Conservation (phyloP, 2,797 vertebrate genomes). For the Phalloptychus januarius region DNA sequence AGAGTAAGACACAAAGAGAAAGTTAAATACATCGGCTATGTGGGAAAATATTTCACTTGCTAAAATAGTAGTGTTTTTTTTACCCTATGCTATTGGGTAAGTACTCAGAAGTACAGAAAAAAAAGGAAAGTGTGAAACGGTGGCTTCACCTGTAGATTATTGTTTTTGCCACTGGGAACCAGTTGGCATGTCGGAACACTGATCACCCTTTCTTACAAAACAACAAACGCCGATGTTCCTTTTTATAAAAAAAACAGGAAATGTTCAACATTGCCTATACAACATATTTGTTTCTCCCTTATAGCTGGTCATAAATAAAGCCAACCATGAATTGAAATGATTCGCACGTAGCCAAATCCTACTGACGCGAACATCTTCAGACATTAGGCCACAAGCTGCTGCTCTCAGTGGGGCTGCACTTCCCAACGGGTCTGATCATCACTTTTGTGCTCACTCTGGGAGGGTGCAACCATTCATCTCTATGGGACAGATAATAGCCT, state of each 20-base stretch:
- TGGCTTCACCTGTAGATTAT: background rate
- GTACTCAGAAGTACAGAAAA: background rate
- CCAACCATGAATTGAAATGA: background rate
- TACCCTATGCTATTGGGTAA: too few species aligned
- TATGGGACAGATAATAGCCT: conserved; percentile 78
- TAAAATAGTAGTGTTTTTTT: background rate
- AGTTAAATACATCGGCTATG: background rate
- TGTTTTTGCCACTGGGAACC: background rate
- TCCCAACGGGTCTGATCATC: conserved; percentile 70
- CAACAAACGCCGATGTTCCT: background rate
- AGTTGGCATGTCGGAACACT: background rate
- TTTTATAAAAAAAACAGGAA: background rate
- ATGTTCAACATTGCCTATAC: background rate
- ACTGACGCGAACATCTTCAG: conserved; percentile 36
- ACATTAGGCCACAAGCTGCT: conserved; percentile 44
- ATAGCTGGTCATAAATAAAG: background rate
- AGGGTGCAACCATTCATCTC: conserved; percentile 71
- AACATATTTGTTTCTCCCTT: background rate
- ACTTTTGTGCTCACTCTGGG: conserved; percentile 73
- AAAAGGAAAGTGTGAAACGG: background rate
- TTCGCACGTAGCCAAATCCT: background rate
- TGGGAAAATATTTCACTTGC: background rate
- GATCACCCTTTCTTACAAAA: background rate
- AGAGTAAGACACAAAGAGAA: background rate
- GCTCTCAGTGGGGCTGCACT: conserved; percentile 73